phyloP scores from a whole-genome alignment of 2,797 vertebrate genomes.

The Melanotaenia parkinsoni region DNA sequence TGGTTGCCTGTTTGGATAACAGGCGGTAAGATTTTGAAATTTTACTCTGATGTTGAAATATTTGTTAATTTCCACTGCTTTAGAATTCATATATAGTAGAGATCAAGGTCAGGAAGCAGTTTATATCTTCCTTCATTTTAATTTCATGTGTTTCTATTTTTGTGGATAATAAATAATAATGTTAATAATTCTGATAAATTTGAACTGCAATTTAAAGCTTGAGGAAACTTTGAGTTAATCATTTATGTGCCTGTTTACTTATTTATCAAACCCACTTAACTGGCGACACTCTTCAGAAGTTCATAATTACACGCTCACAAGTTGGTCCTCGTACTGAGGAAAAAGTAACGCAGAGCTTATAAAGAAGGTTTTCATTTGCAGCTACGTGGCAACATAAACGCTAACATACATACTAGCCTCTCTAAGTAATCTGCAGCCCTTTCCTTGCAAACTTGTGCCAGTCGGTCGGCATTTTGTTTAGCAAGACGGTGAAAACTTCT shows the following conservation, averaged over 20 bases:
- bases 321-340: background rate
- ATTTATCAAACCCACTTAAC: background rate
- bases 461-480: background rate
- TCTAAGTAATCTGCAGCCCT: background rate
- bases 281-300: background rate
- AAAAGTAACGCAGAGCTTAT: background rate
- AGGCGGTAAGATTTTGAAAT: conserved; percentile 83
- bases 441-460: background rate
- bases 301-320: background rate
- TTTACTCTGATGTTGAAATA: background rate
- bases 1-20: conserved; percentile 91
- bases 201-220: background rate
- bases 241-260: background rate
- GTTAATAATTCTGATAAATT: background rate
- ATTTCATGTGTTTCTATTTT: background rate
- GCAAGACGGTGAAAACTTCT: background rate
- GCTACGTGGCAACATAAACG: background rate
- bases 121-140: background rate
- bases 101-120: background rate
- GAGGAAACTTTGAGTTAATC: background rate
- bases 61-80: background rate
- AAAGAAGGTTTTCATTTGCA: background rate
- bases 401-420: background rate
- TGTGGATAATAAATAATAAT: background rate
- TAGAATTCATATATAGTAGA: background rate